Evolutionary conservation across 2,113 vertebrate species (phyloP).

Genomic region (Myrmecophaga tridactyla): DNA sequence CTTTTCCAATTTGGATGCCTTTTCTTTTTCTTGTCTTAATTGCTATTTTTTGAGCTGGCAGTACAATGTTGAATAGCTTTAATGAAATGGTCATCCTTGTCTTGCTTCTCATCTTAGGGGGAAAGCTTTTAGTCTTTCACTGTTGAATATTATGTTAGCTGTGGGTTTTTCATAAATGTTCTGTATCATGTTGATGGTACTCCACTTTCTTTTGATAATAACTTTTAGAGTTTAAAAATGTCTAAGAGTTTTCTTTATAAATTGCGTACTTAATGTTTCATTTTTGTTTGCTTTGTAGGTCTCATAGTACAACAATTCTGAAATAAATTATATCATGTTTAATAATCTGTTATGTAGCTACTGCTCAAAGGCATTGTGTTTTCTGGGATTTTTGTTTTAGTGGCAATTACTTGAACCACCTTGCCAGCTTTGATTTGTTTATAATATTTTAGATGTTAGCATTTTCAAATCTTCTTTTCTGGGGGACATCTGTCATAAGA

Average conservation of each 20-base stretch:
- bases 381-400: slow-evolving; percentile 33
- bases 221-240: neutral
- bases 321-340: slow-evolving; percentile 1
- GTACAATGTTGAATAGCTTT: too few relatives aligned
- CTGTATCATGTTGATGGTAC: too few relatives aligned
- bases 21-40: too few relatives aligned
- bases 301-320: neutral
- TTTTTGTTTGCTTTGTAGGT: neutral
- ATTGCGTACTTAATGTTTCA: neutral
- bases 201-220: slow-evolving; percentile 16
- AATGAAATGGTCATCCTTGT: too few relatives aligned
- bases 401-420: neutral
- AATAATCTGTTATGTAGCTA: neutral
- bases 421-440: neutral
- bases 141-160: too few relatives aligned
- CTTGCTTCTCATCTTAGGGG: too few relatives aligned
- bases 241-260: neutral
- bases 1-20: too few relatives aligned
- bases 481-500: neutral
- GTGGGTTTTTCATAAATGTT: too few relatives aligned
- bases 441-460: neutral
- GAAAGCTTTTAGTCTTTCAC: too few relatives aligned
- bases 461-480: slow-evolving; percentile 21
- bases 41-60: too few relatives aligned
- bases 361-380: neutral